These are phyloP conservation scores for Platalea minor DNA, from an alignment of 2,797 vertebrate genomes.

Conservation along the genomic window DNA sequence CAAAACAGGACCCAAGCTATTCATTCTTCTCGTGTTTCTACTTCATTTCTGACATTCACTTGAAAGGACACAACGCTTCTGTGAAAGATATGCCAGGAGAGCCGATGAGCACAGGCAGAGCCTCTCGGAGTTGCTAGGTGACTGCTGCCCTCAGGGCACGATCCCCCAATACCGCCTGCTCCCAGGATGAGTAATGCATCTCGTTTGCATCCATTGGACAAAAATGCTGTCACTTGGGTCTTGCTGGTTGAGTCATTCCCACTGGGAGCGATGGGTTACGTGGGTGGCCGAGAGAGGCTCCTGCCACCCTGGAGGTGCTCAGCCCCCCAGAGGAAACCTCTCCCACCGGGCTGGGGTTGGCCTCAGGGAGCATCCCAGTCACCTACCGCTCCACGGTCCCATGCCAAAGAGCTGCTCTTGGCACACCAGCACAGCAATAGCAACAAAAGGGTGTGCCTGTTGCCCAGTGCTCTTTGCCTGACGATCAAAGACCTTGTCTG, in stretches of 20 bases:
- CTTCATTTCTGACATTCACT: background rate
- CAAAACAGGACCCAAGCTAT: background rate
- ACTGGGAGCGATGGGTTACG: background rate
- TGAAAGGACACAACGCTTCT: background rate
- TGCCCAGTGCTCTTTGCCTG: accelerated
- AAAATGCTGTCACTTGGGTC: background rate
- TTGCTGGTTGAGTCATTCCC: background rate
- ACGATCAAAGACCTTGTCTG: background rate
- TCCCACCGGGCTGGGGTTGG: background rate
- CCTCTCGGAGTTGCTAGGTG: background rate
- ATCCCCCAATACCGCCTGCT: background rate
- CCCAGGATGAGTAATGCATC: background rate
- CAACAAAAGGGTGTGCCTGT: background rate
- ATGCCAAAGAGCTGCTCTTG: background rate
- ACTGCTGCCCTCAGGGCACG: background rate
- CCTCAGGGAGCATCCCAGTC: background rate
- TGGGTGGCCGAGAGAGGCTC: background rate
- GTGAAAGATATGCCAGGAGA: background rate
- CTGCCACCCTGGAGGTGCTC: background rate
- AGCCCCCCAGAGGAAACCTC: background rate
- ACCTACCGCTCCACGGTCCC: accelerated
- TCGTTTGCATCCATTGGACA: background rate
- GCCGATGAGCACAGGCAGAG: background rate
- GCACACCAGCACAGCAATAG: too few species aligned
- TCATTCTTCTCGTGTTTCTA: accelerated